Conservation (phyloP, 2,113 vertebrate genomes). For the Zapus hudsonius region DNA sequence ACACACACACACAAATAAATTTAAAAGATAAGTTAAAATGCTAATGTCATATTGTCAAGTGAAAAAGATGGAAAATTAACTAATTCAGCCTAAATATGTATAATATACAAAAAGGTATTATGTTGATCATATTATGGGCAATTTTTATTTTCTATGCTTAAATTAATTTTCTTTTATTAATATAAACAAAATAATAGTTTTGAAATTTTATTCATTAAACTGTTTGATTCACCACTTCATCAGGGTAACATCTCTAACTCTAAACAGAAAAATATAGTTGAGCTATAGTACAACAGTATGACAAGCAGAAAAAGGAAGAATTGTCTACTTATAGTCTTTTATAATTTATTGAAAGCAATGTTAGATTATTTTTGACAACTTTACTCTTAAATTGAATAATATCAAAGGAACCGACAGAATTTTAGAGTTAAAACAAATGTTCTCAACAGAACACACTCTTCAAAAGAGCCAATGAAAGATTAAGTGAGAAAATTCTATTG, state of each 20-base stretch:
- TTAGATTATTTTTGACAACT: not conserved
- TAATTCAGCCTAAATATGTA: not conserved
- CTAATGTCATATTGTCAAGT: not conserved
- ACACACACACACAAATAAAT: too few relatives aligned
- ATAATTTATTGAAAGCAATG: not conserved
- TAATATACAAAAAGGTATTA: not conserved
- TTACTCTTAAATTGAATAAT: slow-evolving; percentile 20
- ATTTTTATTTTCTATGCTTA: slow-evolving; percentile 16
- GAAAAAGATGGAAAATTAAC: not conserved
- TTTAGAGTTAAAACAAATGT: slow-evolving; percentile 25
- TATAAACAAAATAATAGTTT: not conserved
- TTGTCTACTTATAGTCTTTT: not conserved
- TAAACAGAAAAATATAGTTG: not conserved
- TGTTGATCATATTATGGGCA: not conserved
- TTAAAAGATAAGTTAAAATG: too few relatives aligned
- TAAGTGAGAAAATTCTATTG: not conserved
- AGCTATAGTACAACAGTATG: not conserved
- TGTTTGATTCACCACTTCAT: not conserved
- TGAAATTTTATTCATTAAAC: not conserved
- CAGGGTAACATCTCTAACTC: not conserved
- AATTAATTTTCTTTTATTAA: slow-evolving; percentile 16
- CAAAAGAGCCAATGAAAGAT: not conserved
- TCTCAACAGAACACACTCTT: not conserved
- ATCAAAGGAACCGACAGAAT: not conserved
- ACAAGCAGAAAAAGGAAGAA: not conserved